Conservation (phyloP, 2,888 invertebrate species). For the Lordiphosa fenestrarum region DNA sequence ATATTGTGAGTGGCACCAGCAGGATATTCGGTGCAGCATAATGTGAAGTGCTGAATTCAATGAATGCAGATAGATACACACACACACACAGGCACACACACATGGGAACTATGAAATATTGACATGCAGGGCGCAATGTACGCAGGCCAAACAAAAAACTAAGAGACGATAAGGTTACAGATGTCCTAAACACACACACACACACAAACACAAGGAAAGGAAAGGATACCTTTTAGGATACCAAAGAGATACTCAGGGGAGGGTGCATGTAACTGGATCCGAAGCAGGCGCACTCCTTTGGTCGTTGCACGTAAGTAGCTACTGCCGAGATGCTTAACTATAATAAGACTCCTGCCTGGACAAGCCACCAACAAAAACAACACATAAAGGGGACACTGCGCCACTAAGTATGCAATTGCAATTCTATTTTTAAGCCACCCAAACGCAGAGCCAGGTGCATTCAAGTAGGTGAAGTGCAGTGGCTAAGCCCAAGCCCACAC, state of each 20-base stretch:
- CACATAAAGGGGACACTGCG: slow-evolving; percentile 31
- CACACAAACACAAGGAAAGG: slow-evolving; percentile 15
- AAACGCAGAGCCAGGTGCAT: slow-evolving; percentile 48
- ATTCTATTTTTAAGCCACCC: slow-evolving; percentile 57
- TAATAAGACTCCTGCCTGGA: slow-evolving; percentile 62
- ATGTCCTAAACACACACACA: slow-evolving; percentile 59
- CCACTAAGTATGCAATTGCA: slow-evolving; percentile 68
- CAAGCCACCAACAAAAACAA: slow-evolving; percentile 31
- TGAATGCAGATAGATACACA: slow-evolving; percentile 37
- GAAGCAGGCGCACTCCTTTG: slow-evolving; percentile 51
- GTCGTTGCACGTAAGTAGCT: slow-evolving; percentile 56
- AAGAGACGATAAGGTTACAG: slow-evolving; percentile 67
- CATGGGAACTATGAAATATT: slow-evolving; percentile 58
- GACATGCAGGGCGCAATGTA: slow-evolving; percentile 46
- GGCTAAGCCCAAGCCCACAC: slow-evolving; percentile 44
- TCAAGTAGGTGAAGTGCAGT: slow-evolving; percentile 61
- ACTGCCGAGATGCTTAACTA: slow-evolving; percentile 50
- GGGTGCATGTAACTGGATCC: slow-evolving; percentile 49
- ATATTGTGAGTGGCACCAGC: slow-evolving; percentile 56
- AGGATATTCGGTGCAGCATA: slow-evolving; percentile 58
- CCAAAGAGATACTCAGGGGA: slow-evolving; percentile 7
- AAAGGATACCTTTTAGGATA: slow-evolving; percentile 4
- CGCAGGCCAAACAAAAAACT: slow-evolving; percentile 43
- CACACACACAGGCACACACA: slow-evolving; percentile 12
- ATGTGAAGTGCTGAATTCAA: slow-evolving; percentile 62